Evolutionary conservation across 2,113 vertebrate genomes (phyloP).

Genomic region (Pteropus alecto): DNA sequence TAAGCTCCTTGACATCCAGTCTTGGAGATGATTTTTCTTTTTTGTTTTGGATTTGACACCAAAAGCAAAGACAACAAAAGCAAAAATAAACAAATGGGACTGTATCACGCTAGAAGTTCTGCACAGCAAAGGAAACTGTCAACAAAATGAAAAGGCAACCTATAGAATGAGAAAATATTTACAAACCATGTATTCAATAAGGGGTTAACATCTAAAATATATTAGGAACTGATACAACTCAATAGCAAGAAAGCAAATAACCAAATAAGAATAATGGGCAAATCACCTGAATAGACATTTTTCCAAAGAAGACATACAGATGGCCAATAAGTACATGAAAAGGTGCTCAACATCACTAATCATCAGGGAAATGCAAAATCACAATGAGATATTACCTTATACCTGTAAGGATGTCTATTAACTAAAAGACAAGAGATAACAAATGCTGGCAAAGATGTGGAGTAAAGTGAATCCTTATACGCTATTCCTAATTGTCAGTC

Average conservation of each 20-base stretch:
- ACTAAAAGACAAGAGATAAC: not conserved
- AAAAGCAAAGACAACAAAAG: constrained; percentile 14
- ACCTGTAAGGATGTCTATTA: not conserved
- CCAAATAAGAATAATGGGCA: not conserved
- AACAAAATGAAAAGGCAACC: not conserved
- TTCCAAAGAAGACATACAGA: not conserved
- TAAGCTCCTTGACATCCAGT: not conserved
- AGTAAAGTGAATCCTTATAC: not conserved
- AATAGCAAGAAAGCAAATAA: not conserved
- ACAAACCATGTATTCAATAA: not conserved
- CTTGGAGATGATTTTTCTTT: not conserved
- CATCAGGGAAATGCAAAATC: not conserved
- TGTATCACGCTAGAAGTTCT: not conserved
- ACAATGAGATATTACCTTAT: not conserved
- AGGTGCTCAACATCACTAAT: not conserved
- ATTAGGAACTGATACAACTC: not conserved
- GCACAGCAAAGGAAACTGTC: not conserved
- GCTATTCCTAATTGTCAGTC: not conserved
- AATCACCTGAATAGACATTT: not conserved
- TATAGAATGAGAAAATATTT: not conserved
- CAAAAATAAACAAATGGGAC: not conserved
- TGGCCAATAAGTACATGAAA: not conserved
- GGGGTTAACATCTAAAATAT: not conserved
- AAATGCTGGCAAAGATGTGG: not conserved
- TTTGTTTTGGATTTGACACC: not conserved